Evolutionary conservation across 2,113 vertebrate species (phyloP), one percentile per base, ranked within the genome.

Genomic region (Manacus vitellinus): DNA sequence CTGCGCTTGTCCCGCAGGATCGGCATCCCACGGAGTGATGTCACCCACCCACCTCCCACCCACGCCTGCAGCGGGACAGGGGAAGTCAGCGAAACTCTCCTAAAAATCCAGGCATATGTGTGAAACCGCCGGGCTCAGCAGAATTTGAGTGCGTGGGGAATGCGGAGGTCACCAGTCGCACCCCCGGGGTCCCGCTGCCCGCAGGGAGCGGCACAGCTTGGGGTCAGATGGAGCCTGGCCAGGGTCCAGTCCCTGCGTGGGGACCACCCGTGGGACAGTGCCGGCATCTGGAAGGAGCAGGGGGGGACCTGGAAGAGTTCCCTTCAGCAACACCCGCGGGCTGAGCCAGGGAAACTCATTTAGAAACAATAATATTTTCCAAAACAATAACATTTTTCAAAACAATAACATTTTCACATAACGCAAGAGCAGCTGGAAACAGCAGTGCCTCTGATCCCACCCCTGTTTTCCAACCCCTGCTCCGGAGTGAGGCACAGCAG

Each of bases 1-100:
- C 65, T 41, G 12, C 2, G 2, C 21, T 0, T 1, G 15, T 22
- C 12, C 23, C 5, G 25, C 61, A 3, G 39, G 4, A 3, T 2
- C 16, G 22, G 68, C 54, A 2, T 14, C 39, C 14, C 19, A 0
- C 16, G 3, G 17, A 2, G 56, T 0, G 47, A 5, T 18, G 39
- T 8, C 56, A 43, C 1, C 65, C 39, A 0, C 41, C 31, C 78
- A 1, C 9, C 14, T 9, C 12, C 39, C 17, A 2, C 44, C 46
- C 72, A 1, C 7, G 35, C 49, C 65, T 24, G 54, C 67, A 2
- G 73, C 25, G 5, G 67, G 27, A 2, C 47, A 1, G 39, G 2
- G 5, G 2, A 6, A 43, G 56, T 20, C 65, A 16, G 41, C 14
- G 10, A 14, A 78, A 52, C 10, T 1, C 49, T 4, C 47, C 79